These are phyloP conservation scores for Hypotaenidia philippensis DNA, from an alignment of 2,797 vertebrate species.

Conservation along the genomic window DNA sequence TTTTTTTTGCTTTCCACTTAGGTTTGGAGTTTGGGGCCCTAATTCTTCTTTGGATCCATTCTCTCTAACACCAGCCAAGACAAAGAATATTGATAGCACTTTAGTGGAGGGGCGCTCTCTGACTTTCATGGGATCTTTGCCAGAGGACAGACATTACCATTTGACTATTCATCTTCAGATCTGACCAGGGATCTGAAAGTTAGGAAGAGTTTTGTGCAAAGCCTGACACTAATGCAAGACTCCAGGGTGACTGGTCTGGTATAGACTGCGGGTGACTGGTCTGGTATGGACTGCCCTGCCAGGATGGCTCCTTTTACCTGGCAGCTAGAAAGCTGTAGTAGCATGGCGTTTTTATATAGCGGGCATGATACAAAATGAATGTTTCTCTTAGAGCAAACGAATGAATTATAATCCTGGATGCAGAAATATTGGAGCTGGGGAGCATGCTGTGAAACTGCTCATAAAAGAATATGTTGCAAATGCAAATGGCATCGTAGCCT, in stretches of 20 bases:
- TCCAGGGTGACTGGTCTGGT: too few relatives aligned
- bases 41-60: background rate
- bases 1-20: background rate
- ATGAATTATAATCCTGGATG: background rate
- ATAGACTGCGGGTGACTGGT: background rate
- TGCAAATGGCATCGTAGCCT: background rate
- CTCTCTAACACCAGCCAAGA: background rate
- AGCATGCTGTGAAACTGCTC: conserved; percentile 18
- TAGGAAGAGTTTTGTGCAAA: background rate
- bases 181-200: background rate
- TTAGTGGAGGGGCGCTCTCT: background rate
- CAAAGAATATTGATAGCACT: accelerated
- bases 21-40: background rate
- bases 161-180: background rate
- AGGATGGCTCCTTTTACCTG: background rate
- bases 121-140: background rate
- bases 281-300: background rate
- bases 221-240: background rate
- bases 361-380: background rate
- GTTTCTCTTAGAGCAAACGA: background rate
- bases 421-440: background rate
- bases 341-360: background rate
- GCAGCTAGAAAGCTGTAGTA: conserved; percentile 17
- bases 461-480: conserved; percentile 17
- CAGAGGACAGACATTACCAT: background rate